phyloP scores from a whole-genome alignment of 2,797 vertebrate species.

The Ispidina picta region DNA sequence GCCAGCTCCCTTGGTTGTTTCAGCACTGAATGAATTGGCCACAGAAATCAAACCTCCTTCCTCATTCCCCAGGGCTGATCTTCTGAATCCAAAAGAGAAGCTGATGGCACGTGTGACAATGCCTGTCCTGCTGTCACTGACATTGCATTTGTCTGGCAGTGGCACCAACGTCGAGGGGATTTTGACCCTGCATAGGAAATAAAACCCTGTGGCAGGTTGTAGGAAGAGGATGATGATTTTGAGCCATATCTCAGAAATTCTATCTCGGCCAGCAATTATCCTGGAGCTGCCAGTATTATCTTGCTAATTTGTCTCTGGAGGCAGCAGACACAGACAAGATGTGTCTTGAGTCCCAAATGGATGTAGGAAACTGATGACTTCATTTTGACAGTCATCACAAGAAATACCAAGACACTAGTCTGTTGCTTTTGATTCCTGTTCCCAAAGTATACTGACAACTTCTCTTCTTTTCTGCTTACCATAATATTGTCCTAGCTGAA shows the following conservation, averaged over 20 bases:
- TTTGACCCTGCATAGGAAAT: not conserved
- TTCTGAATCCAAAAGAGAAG: slow-evolving; percentile 12
- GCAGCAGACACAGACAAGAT: slow-evolving; percentile 1
- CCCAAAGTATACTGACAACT: not conserved
- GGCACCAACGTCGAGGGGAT: not conserved
- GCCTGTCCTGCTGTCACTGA: not conserved
- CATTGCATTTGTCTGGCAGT: not conserved
- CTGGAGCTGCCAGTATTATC: slow-evolving; percentile 7
- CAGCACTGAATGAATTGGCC: not conserved
- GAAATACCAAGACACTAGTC: not conserved
- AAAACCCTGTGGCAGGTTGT: not conserved
- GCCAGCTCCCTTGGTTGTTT: not conserved
- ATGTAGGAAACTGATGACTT: slow-evolving; percentile 31
- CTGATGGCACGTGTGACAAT: not conserved
- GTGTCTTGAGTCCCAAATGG: not conserved
- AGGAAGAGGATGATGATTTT: not conserved
- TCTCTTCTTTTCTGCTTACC: not conserved
- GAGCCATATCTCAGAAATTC: not conserved
- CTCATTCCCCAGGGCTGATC: not conserved
- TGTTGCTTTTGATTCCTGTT: not conserved
- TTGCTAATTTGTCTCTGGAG: slow-evolving; percentile 25
- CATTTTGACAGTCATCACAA: slow-evolving; percentile 14
- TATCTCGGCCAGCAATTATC: not conserved
- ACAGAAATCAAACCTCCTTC: not conserved
- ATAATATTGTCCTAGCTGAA: not conserved